phyloP scores from a whole-genome alignment of 1,140 invertebrate genomes.

The Euwallacea similis region DNA sequence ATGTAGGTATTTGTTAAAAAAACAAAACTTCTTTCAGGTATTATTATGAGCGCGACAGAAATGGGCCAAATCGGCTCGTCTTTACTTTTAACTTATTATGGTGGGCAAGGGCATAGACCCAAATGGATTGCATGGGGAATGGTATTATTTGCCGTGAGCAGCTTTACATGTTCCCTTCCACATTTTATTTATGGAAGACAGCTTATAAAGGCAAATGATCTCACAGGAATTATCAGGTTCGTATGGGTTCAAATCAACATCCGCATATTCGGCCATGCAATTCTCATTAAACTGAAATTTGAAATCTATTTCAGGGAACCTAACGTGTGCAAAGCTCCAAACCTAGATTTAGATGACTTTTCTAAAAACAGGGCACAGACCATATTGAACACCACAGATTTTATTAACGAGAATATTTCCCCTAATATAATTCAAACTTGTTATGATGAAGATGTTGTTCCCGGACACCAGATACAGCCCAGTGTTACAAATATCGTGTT shows the following conservation, averaged over 20 bases:
- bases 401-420: conserved; percentile 30
- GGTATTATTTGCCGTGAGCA: conserved; percentile 83
- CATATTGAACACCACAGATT: conserved; percentile 27
- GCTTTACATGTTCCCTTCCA: conserved; percentile 83
- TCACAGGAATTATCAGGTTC: conserved; percentile 47
- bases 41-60: conserved; percentile 91
- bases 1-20: too few species aligned
- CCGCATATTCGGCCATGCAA: too few species aligned
- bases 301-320: conserved; percentile 40
- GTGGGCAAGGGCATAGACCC: conserved; percentile 91
- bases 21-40: conserved; percentile 45
- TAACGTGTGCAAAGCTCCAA: conserved; percentile 47
- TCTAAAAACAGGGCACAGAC: not conserved
- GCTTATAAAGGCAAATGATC: conserved; percentile 67
- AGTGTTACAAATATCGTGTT: conserved; percentile 78
- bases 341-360: conserved; percentile 20
- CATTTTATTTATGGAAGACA: conserved; percentile 79
- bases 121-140: conserved; percentile 95
- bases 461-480: conserved; percentile 67
- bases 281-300: conserved; percentile 4
- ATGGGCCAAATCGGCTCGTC: conserved; percentile 91
- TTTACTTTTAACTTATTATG: conserved; percentile 88
- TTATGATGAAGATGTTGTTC: conserved; percentile 60
- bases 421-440: conserved; percentile 57
- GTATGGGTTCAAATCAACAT: not conserved